Conservation (phyloP, 2,797 vertebrate genomes). For the Chaetodon trifasciatus region DNA sequence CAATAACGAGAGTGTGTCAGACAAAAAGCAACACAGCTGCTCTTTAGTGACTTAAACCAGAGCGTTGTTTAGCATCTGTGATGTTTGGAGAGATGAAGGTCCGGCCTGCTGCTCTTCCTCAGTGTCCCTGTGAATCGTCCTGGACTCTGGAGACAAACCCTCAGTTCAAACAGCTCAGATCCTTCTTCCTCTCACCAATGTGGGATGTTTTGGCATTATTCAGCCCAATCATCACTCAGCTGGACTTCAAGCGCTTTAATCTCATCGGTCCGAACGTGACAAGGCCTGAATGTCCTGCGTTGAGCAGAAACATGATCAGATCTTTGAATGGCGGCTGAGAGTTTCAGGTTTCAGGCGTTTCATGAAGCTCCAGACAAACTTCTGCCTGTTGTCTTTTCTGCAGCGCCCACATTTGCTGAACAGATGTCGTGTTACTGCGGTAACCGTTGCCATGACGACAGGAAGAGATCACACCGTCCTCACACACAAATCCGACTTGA, state of each 20-base stretch:
- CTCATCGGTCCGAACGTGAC: neutral
- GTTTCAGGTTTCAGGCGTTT: neutral
- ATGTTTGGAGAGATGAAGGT: no score
- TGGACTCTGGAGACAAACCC: no score
- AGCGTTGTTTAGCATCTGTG: neutral
- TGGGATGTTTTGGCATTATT: neutral
- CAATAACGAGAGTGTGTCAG: neutral
- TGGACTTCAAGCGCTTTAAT: neutral
- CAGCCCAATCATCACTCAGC: neutral
- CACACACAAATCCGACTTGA: conserved; percentile 3
- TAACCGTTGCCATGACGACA: neutral
- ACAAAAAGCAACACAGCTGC: neutral
- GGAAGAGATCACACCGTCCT: neutral
- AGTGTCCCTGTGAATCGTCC: no score
- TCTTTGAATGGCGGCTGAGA: neutral
- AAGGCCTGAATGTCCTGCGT: neutral
- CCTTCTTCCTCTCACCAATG: neutral
- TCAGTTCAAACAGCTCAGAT: neutral
- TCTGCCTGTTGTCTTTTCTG: neutral
- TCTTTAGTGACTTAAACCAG: neutral
- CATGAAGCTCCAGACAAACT: conserved; percentile 1
- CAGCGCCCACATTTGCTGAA: conserved; percentile 6
- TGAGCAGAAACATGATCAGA: neutral
- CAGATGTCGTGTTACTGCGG: conserved; percentile 42
- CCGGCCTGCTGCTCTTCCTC: no score